Percentiles rank a stretch among this genome's conserved stretches.
Evolutionary conservation across 53 echinoderm and acorn worm species (phyloP).

Genomic region (Hippasteria phrygiana): DNA sequence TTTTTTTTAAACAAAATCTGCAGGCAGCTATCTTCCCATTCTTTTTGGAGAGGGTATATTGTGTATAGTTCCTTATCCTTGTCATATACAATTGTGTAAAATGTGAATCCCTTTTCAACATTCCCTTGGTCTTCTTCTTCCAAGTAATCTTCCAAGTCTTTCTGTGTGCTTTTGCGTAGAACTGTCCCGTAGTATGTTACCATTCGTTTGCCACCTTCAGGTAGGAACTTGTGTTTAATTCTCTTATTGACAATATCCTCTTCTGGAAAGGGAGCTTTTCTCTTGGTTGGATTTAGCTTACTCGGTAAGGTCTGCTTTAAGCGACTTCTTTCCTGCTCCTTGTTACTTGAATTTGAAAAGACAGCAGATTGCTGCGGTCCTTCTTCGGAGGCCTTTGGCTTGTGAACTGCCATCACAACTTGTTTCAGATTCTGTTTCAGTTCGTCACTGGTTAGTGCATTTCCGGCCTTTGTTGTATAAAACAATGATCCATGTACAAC

Average conservation of each 20-base stretch:
- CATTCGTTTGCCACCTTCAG: constrained; percentile 19
- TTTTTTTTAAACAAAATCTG: constrained; percentile 10
- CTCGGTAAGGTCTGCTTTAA: neutral
- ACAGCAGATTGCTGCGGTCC: no score
- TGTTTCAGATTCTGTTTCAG: neutral
- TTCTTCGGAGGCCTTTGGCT: neutral
- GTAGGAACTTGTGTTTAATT: constrained; percentile 6
- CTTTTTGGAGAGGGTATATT: constrained; percentile 54
- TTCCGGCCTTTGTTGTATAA: constrained; percentile 2
- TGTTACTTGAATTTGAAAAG: neutral
- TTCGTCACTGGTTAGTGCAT: neutral
- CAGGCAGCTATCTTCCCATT: constrained; percentile 52
- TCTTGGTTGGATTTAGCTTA: constrained; percentile 30
- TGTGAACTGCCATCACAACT: neutral
- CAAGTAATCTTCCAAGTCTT: constrained; percentile 40
- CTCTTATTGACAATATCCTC: constrained; percentile 29
- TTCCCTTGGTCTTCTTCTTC: constrained; percentile 50
- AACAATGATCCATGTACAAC: neutral
- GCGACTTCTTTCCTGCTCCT: neutral
- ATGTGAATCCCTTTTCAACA: constrained; percentile 5
- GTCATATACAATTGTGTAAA: neutral
- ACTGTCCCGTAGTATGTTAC: constrained; percentile 42
- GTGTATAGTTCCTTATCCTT: constrained; percentile 40
- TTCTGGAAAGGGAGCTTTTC: constrained; percentile 55
- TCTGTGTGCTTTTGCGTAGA: constrained; percentile 40